These are phyloP conservation scores for Intellagama lesueurii DNA, from an alignment of 2,797 vertebrate species.

Conservation along the genomic window DNA sequence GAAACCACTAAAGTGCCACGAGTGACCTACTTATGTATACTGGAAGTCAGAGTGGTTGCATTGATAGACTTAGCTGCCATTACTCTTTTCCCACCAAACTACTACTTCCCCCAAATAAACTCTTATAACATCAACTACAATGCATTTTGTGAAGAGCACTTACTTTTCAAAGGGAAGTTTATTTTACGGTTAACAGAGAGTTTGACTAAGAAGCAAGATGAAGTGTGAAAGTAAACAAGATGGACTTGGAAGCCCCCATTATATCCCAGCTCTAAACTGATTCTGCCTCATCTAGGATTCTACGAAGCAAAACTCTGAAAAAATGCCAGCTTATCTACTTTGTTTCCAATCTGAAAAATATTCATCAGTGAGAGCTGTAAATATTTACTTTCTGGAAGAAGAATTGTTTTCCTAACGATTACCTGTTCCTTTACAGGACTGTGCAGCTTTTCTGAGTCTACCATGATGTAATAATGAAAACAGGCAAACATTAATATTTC, in stretches of 20 bases:
- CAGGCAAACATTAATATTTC: not conserved
- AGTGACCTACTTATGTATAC: not conserved
- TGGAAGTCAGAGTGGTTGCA: not conserved
- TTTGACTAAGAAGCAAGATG: not conserved
- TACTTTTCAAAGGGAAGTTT: not conserved
- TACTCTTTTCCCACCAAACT: not conserved
- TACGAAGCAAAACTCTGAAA: not conserved
- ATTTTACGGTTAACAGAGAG: not conserved
- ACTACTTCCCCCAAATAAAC: not conserved
- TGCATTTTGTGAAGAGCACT: not conserved
- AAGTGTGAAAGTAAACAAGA: not conserved
- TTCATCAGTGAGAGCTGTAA: not conserved
- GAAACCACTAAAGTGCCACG: not conserved
- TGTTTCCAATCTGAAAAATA: not conserved
- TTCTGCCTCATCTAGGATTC: not conserved
- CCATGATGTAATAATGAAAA: not conserved
- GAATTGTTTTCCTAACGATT: not conserved
- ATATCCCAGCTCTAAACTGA: not conserved
- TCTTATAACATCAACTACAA: not conserved
- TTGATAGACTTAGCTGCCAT: not conserved
- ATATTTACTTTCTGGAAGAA: not conserved
- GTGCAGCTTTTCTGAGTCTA: not conserved
- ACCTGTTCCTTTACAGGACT: not conserved
- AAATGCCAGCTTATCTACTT: not conserved
- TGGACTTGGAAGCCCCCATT: no score